Percentiles rank a stretch among this genome's conserved stretches.
Evolutionary conservation across 1,140 invertebrate genomes (phyloP).

Genomic region (Hermatobates lingyangjiaoensis): DNA sequence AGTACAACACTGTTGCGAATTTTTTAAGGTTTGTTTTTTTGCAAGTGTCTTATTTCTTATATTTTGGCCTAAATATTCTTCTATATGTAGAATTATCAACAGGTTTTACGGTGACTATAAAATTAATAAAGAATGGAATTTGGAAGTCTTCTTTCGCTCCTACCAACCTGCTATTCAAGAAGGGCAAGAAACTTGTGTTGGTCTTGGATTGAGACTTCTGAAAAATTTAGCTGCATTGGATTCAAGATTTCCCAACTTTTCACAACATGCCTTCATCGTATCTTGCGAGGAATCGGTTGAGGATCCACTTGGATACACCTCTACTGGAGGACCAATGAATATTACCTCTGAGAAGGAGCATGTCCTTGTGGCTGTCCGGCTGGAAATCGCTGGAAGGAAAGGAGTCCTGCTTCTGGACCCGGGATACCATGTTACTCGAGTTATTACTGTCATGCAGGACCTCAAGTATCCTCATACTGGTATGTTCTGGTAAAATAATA

Average conservation of each 20-base stretch:
- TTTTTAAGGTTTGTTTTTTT: constrained; percentile 38
- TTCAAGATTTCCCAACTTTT: constrained; percentile 40
- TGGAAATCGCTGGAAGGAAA: constrained; percentile 45
- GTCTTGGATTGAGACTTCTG: constrained; percentile 59
- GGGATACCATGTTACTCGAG: constrained; percentile 71
- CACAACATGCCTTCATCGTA: constrained; percentile 45
- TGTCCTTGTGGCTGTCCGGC: constrained; percentile 58
- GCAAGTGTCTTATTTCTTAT: constrained; percentile 4
- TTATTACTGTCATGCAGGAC: constrained; percentile 73
- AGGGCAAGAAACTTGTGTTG: constrained; percentile 71
- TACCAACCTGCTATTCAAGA: constrained; percentile 58
- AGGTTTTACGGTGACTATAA: constrained; percentile 55
- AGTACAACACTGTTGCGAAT: constrained; percentile 73
- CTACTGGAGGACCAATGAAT: constrained; percentile 22
- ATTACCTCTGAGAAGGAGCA: constrained; percentile 48
- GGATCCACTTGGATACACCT: constrained; percentile 41
- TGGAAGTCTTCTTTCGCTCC: constrained; percentile 47
- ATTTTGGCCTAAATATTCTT: too few relatives aligned
- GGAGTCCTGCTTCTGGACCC: constrained; percentile 69
- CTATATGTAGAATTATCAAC: neutral
- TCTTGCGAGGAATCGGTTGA: constrained; percentile 73
- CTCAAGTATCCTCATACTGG: constrained; percentile 65
- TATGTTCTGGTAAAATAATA: constrained; percentile 18
- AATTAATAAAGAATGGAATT: constrained; percentile 32
- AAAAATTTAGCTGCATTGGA: constrained; percentile 32